Base-by-base conservation (phyloP, 2,113 vertebrate genomes). In the Trogon surrucura region DNA sequence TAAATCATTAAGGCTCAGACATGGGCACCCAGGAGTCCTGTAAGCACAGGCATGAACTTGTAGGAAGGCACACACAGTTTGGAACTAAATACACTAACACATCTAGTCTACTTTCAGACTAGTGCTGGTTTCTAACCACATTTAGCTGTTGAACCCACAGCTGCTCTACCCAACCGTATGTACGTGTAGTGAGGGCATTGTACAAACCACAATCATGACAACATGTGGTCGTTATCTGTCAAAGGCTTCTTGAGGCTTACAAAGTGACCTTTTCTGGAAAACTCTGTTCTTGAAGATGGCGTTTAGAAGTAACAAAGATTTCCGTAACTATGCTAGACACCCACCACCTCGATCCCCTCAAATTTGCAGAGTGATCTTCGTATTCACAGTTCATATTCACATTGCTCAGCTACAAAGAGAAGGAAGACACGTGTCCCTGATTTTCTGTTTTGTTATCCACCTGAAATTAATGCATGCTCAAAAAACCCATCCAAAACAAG, bases 161-260 rank as follows among this genome's bases (percentile, higher is more conserved):
- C 10, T 71, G 60, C 32, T 71, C 25, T 61, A 32, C 34, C 15
- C 58, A 67, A 16, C 53, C 3, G 2, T 8, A 54, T 13, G 32
- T 5, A 19, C 3, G 22, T 2, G 14, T 3, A 6, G 7, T 6
- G 41, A 87, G 36, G 26, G 57, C 9, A 30, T 1, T 5, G 30
- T 22, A 56, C 27, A 71, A 87, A 71, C 13, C 44, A 38, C 50
- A 32, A 23, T 16, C 67, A 71, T 32, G 41, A 60, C n/a, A 80
- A 78, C 13, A 62, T 0, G 5, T 32, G 32, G 47, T 22, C 67
- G 26, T n/a, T 64, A 13, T 30, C 65, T 67, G 6, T 26, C 65
- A 64, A 72, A 84, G 30, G 16, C 13, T 72, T 71, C 19, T 38
- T 57, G 16, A 75, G 50, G 30, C 27, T 94, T 73, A 48, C 9